phyloP scores from a whole-genome alignment of 2,797 vertebrate species.

The Intellagama lesueurii region DNA sequence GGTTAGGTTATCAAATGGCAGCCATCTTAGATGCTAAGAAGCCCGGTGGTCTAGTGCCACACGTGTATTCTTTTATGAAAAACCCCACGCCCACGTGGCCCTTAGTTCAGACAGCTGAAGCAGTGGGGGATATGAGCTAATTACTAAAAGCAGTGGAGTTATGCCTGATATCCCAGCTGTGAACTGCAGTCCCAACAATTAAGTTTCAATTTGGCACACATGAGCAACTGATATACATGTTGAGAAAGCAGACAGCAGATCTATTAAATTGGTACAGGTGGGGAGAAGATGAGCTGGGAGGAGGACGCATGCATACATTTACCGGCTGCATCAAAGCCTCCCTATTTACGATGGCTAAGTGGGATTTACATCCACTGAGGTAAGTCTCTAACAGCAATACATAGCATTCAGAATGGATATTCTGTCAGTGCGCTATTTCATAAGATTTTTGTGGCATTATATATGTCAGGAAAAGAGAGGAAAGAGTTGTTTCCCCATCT shows the following conservation, averaged over 20 bases:
- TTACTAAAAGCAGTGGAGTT: conserved; percentile 11
- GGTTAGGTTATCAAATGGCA: background rate
- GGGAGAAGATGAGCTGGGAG: background rate
- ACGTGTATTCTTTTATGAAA: background rate
- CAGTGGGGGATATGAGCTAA: conserved; percentile 20
- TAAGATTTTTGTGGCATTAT: fast-evolving
- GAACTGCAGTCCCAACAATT: conserved; percentile 32
- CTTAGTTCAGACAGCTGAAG: conserved; percentile 8
- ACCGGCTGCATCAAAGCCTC: background rate
- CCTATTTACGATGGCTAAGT: background rate
- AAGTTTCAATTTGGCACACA: conserved; percentile 14
- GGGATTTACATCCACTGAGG: conserved; percentile 51
- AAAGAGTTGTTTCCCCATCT: background rate
- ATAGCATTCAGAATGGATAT: conserved; percentile 40
- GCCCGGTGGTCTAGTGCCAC: background rate
- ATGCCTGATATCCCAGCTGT: conserved; percentile 25
- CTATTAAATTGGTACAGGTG: conserved; percentile 3
- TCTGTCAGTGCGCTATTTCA: conserved; percentile 16
- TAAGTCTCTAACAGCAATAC: conserved; percentile 54
- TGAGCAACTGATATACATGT: conserved; percentile 6
- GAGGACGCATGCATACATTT: background rate
- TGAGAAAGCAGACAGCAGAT: conserved; percentile 23
- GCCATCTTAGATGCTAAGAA: background rate
- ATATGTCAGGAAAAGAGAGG: background rate
- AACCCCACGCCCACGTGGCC: background rate